Base-by-base conservation (phyloP, 2,888 invertebrate genomes). In the Orthosia incerta region DNA sequence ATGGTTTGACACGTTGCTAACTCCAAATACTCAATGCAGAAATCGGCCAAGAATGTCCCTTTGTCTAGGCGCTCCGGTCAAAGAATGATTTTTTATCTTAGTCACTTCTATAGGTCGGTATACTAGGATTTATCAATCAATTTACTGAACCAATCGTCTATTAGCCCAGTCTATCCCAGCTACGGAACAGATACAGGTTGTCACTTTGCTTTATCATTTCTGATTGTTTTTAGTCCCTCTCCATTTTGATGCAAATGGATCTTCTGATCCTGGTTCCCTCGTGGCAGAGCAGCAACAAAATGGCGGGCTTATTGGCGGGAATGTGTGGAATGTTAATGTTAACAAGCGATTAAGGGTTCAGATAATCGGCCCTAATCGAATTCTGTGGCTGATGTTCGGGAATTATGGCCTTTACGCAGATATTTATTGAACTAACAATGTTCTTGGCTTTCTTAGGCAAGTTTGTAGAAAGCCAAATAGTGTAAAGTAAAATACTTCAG, bases 291-390 rank as follows among this genome's bases (percentile, higher is more conserved):
- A 63, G 26, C 23, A 60, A 74, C 83, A 74, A 81, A 81, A 81
- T 83, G 60, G 74, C 64, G 64, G 60, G 65, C 70, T 74, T 79
- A 79, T 57, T 75, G 72, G 76, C 69, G 71, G 64, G 69, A 71
- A 77, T 61, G 72, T 73, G 76, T 69, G 72, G 74, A 86, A 84
- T 83, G 84, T 83, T 80, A 86, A 84, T 83, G 84, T 83, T 80
- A 76, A 78, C 83, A 75, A 74, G 74, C 78, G 51, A 75, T 83
- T 81, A 83, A 79, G 79, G 83, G 70, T 65, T 55, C 57, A 63
- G 64, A 61, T 83, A 79, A 81, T 81, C 74, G 80, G 70, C 39
- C 67, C 74, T 81, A 81, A 79, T 81, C 79, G 83, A 81, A 81
- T 81, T 79, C 68, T 83, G 83, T 59, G 79, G 82, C 59, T 63